These are phyloP conservation scores for Nerophis ophidion DNA, from an alignment of 2,113 vertebrate species.

Conservation along the genomic window DNA sequence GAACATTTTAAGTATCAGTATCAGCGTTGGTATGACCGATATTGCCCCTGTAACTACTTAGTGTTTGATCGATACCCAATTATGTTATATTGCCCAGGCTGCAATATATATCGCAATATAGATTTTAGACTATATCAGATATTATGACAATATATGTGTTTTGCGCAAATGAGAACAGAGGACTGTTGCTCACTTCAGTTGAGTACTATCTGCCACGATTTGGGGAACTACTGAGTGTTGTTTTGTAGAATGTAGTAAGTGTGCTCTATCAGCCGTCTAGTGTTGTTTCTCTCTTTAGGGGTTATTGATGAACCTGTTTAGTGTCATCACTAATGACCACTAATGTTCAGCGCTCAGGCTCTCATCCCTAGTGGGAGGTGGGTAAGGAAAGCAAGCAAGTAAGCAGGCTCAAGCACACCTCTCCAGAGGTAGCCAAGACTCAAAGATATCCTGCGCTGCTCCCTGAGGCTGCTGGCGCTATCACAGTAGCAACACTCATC, in stretches of 20 bases:
- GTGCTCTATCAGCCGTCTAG: neutral
- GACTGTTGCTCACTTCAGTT: too few relatives aligned
- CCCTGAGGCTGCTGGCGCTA: conserved; percentile 35
- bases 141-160: too few relatives aligned
- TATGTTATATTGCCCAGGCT: too few relatives aligned
- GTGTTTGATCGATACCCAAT: too few relatives aligned
- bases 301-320: conserved; percentile 40
- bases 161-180: too few relatives aligned
- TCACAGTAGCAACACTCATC: conserved; percentile 26
- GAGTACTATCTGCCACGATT: too few relatives aligned
- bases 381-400: conserved; percentile 1
- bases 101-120: too few relatives aligned
- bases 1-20: too few relatives aligned
- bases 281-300: conserved; percentile 9
- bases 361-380: conserved; percentile 25
- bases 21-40: too few relatives aligned
- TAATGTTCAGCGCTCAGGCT: conserved; percentile 32
- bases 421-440: conserved; percentile 25
- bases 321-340: conserved; percentile 60
- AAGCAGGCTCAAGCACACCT: conserved; percentile 4
- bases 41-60: too few relatives aligned
- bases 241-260: neutral
- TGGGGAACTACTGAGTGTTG: too few relatives aligned
- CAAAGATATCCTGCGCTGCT: conserved; percentile 52
- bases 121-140: too few relatives aligned